Base-by-base conservation (phyloP, 2,797 vertebrate species). In the Galago senegalensis region DNA sequence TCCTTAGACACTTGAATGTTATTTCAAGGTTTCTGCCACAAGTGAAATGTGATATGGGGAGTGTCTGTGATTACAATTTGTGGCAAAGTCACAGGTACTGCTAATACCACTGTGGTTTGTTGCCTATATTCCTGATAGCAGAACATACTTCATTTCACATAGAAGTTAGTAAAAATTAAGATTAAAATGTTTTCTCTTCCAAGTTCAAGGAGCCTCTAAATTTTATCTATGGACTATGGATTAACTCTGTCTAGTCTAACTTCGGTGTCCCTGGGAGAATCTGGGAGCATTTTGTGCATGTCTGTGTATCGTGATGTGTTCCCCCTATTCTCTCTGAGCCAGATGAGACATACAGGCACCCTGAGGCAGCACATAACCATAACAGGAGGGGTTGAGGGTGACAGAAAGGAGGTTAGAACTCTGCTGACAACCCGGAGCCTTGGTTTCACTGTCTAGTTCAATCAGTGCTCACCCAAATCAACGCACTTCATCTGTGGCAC, bases 91-190 rank as follows among this genome's bases (percentile, higher is more conserved):
- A n/a, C 23, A 70, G 60, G 29, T 31, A 46, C n/a, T 23, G 40
- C 29, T 87, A 49, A 85, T 56, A 29, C 43, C 21, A 8, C 27
- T n/a, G 83, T 53, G 92, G 34, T n/a, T 83, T 81, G 67, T 20
- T 49, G 43, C 43, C 77, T 70, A 4, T 0, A 31, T 7, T 37
- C 31, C 10, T 40, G 20, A 63, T 8, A 83, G 63, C 77, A 69
- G 60, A 61, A 3, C 27, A 13, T 27, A 67, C 53, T 73, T 61
- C 65, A 7, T 87, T 90, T 95, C 25, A 25, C 34, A 83, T 70
- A 89, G 31, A 77, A n/a, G 87, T 80, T 63, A 83, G 56, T 46
- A n/a, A 75, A 94, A 90, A 89, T 34, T 37, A 20, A 92, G 31
- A 23, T 56, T 56, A 34, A 25, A 7, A 12, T 53, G 69, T 82